phyloP scores from a whole-genome alignment of 2,113 vertebrate species.

The Merops nubicus region DNA sequence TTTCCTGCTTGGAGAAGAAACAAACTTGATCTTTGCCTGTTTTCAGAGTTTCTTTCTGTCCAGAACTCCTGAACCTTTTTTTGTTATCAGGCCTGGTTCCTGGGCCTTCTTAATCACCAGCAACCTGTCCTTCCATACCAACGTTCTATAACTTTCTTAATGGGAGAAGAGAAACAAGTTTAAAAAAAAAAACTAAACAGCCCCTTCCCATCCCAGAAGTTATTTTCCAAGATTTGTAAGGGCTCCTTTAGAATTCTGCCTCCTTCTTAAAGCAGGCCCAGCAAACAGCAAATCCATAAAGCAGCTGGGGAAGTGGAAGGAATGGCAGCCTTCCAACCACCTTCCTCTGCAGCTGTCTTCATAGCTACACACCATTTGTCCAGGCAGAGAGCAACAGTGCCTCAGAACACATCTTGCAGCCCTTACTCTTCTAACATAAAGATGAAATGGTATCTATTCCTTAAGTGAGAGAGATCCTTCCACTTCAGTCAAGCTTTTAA shows the following conservation, averaged over 20 bases:
- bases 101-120: background rate
- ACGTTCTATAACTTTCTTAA: background rate
- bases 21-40: accelerated
- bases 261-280: background rate
- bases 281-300: background rate
- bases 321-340: background rate
- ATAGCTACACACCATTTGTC: background rate
- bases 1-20: background rate
- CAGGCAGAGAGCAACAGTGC: background rate
- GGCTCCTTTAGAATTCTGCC: background rate
- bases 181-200: background rate
- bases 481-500: background rate
- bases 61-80: background rate
- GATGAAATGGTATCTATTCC: background rate
- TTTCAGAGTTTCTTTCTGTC: background rate
- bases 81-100: background rate
- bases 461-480: background rate
- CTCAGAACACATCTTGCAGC: background rate
- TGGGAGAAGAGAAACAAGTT: background rate
- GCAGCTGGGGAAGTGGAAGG: background rate
- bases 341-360: background rate
- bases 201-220: background rate
- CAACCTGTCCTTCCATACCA: background rate
- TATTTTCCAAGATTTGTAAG: background rate
- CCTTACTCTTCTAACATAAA: background rate